Evolutionary conservation across 2,797 vertebrate species (phyloP), one percentile per base, ranked within the genome.

Genomic region (Sebastes iracundus): DNA sequence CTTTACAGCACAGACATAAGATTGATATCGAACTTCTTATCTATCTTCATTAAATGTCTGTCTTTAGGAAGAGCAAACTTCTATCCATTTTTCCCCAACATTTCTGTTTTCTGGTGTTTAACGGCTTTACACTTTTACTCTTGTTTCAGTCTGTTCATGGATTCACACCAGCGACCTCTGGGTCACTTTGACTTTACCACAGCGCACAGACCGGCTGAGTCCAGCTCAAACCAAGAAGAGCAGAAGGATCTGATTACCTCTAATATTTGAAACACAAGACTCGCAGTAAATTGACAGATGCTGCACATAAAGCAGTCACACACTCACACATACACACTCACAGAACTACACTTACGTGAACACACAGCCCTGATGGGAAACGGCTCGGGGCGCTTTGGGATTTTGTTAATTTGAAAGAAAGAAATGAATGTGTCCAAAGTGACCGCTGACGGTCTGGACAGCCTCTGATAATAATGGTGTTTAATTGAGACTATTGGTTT

Each of bases 201-300:
- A 3, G 33, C 35, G 3, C 62, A 7, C 42, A 5, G 22, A 46
- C 62, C n/a, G 33, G 76, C 64, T 53, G 67, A 85, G 71, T 73
- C 63, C 22, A 46, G 72, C 80, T 66, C 62, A 11, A 66, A 62
- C 35, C 65, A 63, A 33, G 77, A 38, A 6, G 69, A 68, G 80
- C 69, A 79, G 32, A 35, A 32, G 33, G 75, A 84, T 91, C 81
- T 33, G 67, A 74, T 90, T 87, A 87, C 87, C 56, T 22, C 59
- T 60, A 72, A 83, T 81, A 81, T 86, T 32, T 90, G 83, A 85
- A 91, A 89, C 75, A 73, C 46, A 74, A 90, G 79, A 78, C 76
- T 7, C 1, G 61, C 77, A 64, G 66, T 27, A 71, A 79, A 85
- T 77, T 20, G 13, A 85, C 85, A 77, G 84, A 85, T 53, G 80